Percentiles rank a stretch among this genome's conserved stretches.
Conservation (phyloP, 1,140 invertebrate species). For the Fopius arisanus region DNA sequence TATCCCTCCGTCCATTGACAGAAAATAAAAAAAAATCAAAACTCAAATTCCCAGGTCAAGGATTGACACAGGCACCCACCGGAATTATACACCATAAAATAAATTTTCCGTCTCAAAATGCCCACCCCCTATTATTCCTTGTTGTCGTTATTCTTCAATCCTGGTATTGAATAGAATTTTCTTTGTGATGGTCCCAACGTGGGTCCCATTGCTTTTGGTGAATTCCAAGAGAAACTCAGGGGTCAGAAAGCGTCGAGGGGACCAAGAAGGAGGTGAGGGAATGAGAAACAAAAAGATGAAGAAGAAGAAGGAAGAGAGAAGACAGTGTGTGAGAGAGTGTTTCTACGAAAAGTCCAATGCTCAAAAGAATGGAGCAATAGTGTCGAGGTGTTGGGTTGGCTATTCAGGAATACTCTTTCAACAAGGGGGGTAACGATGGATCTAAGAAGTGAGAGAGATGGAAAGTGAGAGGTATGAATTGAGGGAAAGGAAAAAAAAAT, state of each 20-base stretch:
- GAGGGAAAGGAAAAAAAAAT: constrained; percentile 22
- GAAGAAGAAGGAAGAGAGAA: background rate
- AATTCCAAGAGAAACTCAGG: constrained; percentile 16
- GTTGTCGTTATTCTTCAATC: constrained; percentile 28
- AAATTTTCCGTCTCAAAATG: constrained; percentile 5
- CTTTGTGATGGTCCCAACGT: constrained; percentile 12
- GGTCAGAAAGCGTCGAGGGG: background rate
- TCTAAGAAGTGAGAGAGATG: background rate
- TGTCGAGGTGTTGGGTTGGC: constrained; percentile 31
- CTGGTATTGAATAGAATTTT: constrained; percentile 22
- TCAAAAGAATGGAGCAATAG: constrained; percentile 28
- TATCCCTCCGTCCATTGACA: background rate
- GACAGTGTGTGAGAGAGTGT: background rate
- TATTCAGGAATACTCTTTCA: constrained; percentile 26
- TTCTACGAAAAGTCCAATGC: constrained; percentile 31
- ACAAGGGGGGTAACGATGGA: constrained; percentile 12
- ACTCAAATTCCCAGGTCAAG: constrained; percentile 20
- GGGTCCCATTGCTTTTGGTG: background rate
- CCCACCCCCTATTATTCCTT: constrained; percentile 8
- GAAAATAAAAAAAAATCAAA: no score
- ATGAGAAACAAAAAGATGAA: background rate
- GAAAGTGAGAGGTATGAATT: background rate
- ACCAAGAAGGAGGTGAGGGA: background rate
- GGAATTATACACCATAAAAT: constrained; percentile 23
- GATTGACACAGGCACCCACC: constrained; percentile 31